A percentile compares a stretch with the other conserved stretches of the same genome.
Evolutionary conservation across 64 coral and sea anemone species (phyloP).

Genomic region (Actinia equina): DNA sequence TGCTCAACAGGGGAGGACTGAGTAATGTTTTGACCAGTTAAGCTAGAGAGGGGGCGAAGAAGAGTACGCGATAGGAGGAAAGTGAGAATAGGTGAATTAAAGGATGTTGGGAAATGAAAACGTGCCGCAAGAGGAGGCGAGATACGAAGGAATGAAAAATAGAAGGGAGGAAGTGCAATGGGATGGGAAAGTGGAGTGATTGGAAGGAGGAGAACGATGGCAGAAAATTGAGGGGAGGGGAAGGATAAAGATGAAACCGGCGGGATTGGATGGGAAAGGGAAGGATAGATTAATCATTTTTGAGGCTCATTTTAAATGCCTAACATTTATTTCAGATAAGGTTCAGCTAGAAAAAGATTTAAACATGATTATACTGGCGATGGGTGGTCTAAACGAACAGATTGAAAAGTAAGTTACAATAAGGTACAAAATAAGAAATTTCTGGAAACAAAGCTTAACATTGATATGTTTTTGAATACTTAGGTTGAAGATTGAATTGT

Average conservation of each 20-base stretch:
- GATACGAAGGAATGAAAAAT: too few species aligned
- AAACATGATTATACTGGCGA: slow-evolving; percentile 61
- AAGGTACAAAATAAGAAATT: not conserved
- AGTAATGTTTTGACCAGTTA: not conserved
- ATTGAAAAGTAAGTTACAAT: slow-evolving; percentile 67
- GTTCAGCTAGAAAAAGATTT: slow-evolving; percentile 70
- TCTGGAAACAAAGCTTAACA: not conserved
- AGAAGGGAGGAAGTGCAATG: not conserved
- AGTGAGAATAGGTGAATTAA: not conserved
- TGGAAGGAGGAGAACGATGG: not conserved
- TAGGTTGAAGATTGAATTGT: slow-evolving; percentile 9
- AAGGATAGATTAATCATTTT: not conserved
- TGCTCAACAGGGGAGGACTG: not conserved
- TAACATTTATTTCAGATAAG: slow-evolving; percentile 36
- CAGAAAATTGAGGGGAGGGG: too few species aligned
- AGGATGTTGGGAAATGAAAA: not conserved
- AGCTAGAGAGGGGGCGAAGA: not conserved
- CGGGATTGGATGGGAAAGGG: not conserved
- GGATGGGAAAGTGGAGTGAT: not conserved
- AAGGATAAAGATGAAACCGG: not conserved
- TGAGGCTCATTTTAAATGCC: not conserved
- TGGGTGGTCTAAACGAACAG: slow-evolving; percentile 59
- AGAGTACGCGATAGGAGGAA: not conserved
- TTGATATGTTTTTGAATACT: not conserved
- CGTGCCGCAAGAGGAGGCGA: too few species aligned